Base-by-base conservation (phyloP, 2,888 invertebrate genomes). In the Poecilus cupreus region DNA sequence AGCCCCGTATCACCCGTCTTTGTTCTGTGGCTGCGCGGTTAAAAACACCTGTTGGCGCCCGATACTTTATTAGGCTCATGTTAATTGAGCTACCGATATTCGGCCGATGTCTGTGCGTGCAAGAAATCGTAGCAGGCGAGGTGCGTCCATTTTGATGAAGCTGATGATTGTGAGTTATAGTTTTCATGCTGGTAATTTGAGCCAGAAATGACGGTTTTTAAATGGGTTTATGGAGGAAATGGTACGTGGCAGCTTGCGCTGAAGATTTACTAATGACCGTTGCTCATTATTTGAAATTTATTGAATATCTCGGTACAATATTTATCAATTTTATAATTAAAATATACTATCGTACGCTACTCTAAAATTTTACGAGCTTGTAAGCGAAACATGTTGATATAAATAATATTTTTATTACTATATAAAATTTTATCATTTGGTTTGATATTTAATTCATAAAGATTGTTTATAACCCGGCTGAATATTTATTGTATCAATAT, bases 1-100 rank as follows among this genome's bases (percentile, higher is more conserved):
- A 3, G 13, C 37, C 22, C 11, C 1, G 46, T 80, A 54, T 20
- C 22, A 16, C 13, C 13, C 46, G 13, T 68, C 74, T 32, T 60
- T 72, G 51, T 82, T 74, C 22, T 74, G 2, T 24, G 4, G 16
- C 11, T 39, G 57, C 18, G 13, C 74, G 70, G 64, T 80, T 82
- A 76, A 82, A 84, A 80, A 84, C 85, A 84, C 84, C 85, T 85
- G 85, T 84, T 85, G 85, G 84, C 85, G 85, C 84, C 85, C 84
- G 84, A 85, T 86, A 86, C 84, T 86, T 87, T 86, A 86, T 86
- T 86, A 85, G 83, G 84, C 84, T 84, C 82, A 85, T 85, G 85
- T 85, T 86, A 86, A 87, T 86, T 86, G 86, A 86, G 85, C 86
- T 85, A 85, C 85, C 46, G 80, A 43, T 43, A 60, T 57, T 72